Percentiles rank a stretch among this genome's conserved stretches.
phyloP scores from a whole-genome alignment of 2,113 vertebrate species.

The Notothenia coriiceps region DNA sequence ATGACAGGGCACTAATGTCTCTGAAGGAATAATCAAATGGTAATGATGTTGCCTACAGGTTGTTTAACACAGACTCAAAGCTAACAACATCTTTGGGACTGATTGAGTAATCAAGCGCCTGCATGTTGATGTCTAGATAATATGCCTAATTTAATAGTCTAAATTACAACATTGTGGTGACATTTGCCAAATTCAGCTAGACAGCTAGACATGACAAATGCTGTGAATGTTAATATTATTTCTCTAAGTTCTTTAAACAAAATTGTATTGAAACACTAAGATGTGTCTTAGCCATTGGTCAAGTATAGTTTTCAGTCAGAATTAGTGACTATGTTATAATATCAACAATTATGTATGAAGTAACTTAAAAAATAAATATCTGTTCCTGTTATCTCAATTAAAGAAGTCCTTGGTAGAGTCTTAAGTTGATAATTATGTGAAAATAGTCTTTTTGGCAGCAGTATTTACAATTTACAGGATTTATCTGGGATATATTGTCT shows the following conservation, averaged over 20 bases:
- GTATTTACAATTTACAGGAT: constrained; percentile 10
- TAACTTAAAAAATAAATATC: background rate
- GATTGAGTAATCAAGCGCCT: background rate
- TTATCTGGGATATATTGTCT: background rate
- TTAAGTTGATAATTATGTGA: no score
- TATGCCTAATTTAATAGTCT: no score
- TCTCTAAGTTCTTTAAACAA: background rate
- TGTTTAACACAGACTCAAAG: background rate
- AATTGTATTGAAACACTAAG: background rate
- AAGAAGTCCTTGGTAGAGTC: background rate
- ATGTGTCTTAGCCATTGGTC: background rate
- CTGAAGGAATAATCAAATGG: constrained; percentile 31
- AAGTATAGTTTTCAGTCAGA: background rate
- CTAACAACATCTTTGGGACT: background rate
- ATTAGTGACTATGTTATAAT: background rate
- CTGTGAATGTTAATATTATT: no score
- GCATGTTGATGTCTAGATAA: background rate
- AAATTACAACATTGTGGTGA: no score
- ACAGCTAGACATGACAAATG: no score
- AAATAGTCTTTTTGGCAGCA: constrained; percentile 10
- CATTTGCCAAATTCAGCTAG: no score
- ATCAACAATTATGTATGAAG: background rate
- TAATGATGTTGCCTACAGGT: constrained; percentile 12
- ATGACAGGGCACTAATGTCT: constrained; percentile 46
- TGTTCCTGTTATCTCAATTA: background rate